These are phyloP conservation scores for Drosophila acutilabella DNA, from an alignment of 2,888 invertebrate genomes.

Conservation along the genomic window DNA sequence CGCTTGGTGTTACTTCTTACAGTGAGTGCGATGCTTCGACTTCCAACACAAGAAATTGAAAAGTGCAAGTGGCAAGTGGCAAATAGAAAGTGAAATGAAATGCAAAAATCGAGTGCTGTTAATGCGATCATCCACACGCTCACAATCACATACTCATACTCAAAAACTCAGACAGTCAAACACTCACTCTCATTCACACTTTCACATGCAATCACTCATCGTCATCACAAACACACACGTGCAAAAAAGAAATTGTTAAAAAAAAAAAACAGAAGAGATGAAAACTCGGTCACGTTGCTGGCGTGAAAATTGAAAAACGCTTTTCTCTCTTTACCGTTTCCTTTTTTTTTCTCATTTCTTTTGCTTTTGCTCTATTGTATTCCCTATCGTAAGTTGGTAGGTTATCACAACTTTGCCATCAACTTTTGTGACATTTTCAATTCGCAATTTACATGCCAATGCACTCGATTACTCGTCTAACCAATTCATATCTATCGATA, in stretches of 20 bases:
- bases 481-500: too few relatives aligned
- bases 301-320: conserved; percentile 47
- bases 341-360: not conserved
- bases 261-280: not conserved
- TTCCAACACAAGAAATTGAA: not conserved
- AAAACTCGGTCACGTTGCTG: conserved; percentile 54
- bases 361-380: conserved; percentile 17
- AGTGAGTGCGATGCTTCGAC: conserved; percentile 90
- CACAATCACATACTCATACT: conserved; percentile 6
- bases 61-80: conserved; percentile 25
- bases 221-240: conserved; percentile 29
- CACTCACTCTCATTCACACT: conserved; percentile 9
- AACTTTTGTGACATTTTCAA: conserved; percentile 8
- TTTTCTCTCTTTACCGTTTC: conserved; percentile 29
- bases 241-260: not conserved
- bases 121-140: conserved; percentile 53
- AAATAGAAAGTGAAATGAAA: conserved; percentile 47
- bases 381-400: conserved; percentile 24
- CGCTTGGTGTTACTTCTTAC: conserved; percentile 99
- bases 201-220: conserved; percentile 23
- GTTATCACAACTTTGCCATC: conserved; percentile 46
- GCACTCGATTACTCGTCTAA: conserved; percentile 4
- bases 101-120: conserved; percentile 37
- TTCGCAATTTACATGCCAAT: conserved; percentile 14
- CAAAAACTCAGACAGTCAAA: not conserved